Base-by-base conservation (phyloP, 2,888 invertebrate genomes). In the Euplagia quadripunctaria region DNA sequence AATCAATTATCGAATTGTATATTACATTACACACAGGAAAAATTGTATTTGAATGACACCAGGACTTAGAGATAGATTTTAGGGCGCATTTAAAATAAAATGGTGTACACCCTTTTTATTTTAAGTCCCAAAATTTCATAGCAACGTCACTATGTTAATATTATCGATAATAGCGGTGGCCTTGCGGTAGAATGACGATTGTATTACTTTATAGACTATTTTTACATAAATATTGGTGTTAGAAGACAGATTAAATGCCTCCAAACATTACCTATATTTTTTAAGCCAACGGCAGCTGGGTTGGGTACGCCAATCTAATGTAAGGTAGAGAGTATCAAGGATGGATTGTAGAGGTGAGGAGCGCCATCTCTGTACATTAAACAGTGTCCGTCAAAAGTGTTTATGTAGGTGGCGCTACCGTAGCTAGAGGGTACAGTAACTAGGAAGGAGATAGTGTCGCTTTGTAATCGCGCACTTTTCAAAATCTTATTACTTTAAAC, bases 131-230 rank as follows among this genome's bases (percentile, higher is more conserved):
- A 66, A 61, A 20, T 49, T n/a, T 46, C 51, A 43, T 6, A 64
- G n/a, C 43, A 46, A 55, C 46, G n/a, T 58, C 64, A n/a, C 20
- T 17, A 67, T 71, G 20, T 49, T 49, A 17, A 31, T 76, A 78
- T 71, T 65, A 72, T 72, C 14, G 43, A 72, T 77, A 82, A 82
- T 82, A 85, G 83, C 65, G 14, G 86, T 81, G 85, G 85, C 86
- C 85, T 85, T 85, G 78, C 41, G 61, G 70, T 74, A 58, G 7
- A 58, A 58, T 20, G 58, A 58, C 2, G 11, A 20, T 58, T 74
- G 76, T 69, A 49, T 51, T 80, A 77, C 75, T 76, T 75, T 71
- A 77, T 82, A 73, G 43, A 79, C 72, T 82, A 83, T 77, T 71
- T 14, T 68, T 64, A 83, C 52, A 72, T 67, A 70, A 52, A 65